Percentiles rank a stretch among this genome's conserved stretches.
Evolutionary conservation across 2,888 invertebrate genomes (phyloP).

Genomic region (Ochlodes sylvanus): DNA sequence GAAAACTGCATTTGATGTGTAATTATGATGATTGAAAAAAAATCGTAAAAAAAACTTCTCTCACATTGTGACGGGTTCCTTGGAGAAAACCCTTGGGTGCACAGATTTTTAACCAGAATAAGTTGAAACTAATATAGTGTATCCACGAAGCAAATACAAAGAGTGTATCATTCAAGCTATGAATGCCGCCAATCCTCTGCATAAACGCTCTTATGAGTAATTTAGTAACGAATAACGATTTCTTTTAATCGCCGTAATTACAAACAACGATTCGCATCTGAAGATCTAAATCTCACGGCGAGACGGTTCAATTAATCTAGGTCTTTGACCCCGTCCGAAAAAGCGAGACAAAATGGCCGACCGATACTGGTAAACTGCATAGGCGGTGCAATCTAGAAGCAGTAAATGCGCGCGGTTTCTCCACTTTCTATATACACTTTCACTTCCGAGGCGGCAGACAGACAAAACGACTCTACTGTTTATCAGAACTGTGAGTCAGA

Average conservation of each 20-base stretch:
- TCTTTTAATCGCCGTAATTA: neutral
- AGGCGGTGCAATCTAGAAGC: conserved; percentile 35
- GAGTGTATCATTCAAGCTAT: no score
- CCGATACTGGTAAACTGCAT: conserved; percentile 25
- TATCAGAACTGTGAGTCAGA: conserved; percentile 25
- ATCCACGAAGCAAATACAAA: no score
- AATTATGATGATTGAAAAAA: no score
- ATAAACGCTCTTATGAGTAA: no score
- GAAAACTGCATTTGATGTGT: no score
- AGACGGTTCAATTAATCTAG: neutral
- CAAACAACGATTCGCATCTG: neutral
- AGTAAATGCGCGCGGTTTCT: conserved; percentile 36
- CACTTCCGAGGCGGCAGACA: conserved; percentile 44
- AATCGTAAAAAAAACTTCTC: no score
- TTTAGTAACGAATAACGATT: neutral
- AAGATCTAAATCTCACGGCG: neutral
- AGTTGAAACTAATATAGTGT: no score
- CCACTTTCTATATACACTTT: conserved; percentile 46
- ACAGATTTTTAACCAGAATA: no score
- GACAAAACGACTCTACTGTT: conserved; percentile 43
- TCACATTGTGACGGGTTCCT: no score
- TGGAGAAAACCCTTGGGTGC: no score
- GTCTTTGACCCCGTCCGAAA: conserved; percentile 19
- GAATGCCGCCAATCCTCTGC: no score
- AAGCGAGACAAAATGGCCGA: conserved; percentile 16